Base-by-base conservation (phyloP, 35 echinoderm and acorn worm genomes). In the Hemicentrotus pulcherrimus region DNA sequence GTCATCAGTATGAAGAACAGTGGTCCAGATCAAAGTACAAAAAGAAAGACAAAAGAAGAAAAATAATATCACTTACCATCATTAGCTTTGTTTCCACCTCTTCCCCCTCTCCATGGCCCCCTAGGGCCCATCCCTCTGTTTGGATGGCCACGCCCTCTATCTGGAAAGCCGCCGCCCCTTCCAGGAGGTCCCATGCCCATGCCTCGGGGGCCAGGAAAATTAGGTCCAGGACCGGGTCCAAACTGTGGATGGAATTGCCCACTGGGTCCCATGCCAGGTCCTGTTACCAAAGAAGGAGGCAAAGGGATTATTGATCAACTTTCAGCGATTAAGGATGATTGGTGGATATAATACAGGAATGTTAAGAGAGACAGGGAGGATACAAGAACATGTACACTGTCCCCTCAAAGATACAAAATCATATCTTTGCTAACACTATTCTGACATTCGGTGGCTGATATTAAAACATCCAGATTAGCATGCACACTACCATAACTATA, bases 121-220 rank as follows among this genome's bases (percentile, higher is more conserved):
- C 96, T 86, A 22, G 94, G 46, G n/a, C 94, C 94, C 48, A 87
- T 95, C 24, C 94, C 86, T 10, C 86, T 30, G 11, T 32, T 47
- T 28, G 65, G 65, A n/a, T 22, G 46, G 10, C 94, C 94, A 13
- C 46, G 88, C 2, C 94, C 86, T 2, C 86, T 11, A 9, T 52
- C 86, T 7, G 46, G 70, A 9, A 48, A 48, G 33, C 86, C 86
- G 7, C 32, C 32, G 55, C 86, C 94, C 45, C 86, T 47, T 8
- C 94, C 94, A 52, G 46, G 47, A 1, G 94, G 94, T 30, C 85
- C 31, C 85, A 96, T 94, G 70, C 85, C 94, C 46, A 46, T 85
- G 5, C 96, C 87, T 19, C 95, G 94, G 1, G 96, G 96, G 12
- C 96, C 96, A 13, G 94, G 86, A n/a, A 96, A 96, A 46, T 94